Evolutionary conservation across 2,888 invertebrate species (phyloP).

Genomic region (Cerastis leucographa): DNA sequence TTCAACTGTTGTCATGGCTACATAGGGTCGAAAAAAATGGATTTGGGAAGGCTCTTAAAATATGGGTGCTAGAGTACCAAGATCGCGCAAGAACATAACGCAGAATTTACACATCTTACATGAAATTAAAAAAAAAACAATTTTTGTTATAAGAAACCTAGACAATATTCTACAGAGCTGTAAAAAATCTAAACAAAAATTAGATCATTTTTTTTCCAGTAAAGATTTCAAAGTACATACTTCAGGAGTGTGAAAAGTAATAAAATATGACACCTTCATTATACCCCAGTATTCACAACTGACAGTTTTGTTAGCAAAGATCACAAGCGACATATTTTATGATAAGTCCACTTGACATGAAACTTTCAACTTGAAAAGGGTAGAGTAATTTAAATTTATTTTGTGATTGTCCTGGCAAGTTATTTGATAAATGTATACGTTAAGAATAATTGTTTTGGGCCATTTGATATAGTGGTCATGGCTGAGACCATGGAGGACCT

Average conservation of each 20-base stretch:
- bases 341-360: slow-evolving; percentile 30
- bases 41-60: too few relatives aligned
- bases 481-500: too few relatives aligned
- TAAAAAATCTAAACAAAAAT: too few relatives aligned
- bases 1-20: too few relatives aligned
- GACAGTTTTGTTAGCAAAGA: slow-evolving; percentile 23
- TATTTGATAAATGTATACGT: slow-evolving; percentile 14
- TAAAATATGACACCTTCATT: slow-evolving; percentile 22
- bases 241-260: not conserved
- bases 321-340: slow-evolving; percentile 11
- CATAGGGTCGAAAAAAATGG: too few relatives aligned
- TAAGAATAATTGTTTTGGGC: not conserved
- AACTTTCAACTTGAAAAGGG: slow-evolving; percentile 48
- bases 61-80: not conserved
- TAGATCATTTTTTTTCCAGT: too few relatives aligned
- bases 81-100: not conserved
- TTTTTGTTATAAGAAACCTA: not conserved
- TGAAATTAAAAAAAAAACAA: not conserved
- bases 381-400: slow-evolving; percentile 47
- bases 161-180: too few relatives aligned
- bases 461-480: too few relatives aligned
- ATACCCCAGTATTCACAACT: not conserved
- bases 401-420: slow-evolving; percentile 13
- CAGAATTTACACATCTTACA: not conserved
- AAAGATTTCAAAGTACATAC: not conserved